A percentile compares a stretch with the other conserved stretches of the same genome.
These are phyloP conservation scores for Poecilia wingei DNA, from an alignment of 2,797 vertebrate species.

Conservation along the genomic window DNA sequence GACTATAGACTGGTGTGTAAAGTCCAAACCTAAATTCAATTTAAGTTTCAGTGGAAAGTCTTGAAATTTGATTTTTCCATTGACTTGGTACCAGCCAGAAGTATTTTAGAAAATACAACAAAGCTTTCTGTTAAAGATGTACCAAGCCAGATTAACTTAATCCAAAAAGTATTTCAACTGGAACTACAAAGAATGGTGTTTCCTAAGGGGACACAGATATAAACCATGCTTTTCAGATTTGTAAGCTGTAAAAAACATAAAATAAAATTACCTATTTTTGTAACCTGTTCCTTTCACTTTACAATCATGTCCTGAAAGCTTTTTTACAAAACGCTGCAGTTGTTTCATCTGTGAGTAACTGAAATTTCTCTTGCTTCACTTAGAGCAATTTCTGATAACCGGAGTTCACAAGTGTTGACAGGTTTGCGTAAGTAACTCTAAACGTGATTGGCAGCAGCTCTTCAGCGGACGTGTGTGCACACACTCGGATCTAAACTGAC, in stretches of 20 bases:
- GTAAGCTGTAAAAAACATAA: background rate
- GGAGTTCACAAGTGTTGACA: constrained; percentile 2
- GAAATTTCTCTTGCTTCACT: constrained; percentile 9
- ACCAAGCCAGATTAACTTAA: background rate
- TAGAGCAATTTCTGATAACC: constrained; percentile 10
- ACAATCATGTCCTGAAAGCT: background rate
- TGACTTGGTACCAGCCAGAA: background rate
- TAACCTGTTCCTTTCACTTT: background rate
- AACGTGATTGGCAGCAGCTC: constrained; percentile 63
- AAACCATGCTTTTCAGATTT: background rate
- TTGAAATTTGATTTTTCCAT: background rate
- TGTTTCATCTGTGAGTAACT: constrained; percentile 33
- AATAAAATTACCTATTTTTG: background rate
- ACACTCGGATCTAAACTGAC: constrained; percentile 57
- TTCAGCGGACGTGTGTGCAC: constrained; percentile 44
- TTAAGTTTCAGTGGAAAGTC: background rate
- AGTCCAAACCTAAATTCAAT: background rate
- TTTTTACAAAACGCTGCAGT: background rate
- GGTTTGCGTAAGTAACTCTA: constrained; percentile 5
- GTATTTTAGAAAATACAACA: background rate
- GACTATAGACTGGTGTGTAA: background rate
- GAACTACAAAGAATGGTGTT: background rate
- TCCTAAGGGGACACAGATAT: background rate
- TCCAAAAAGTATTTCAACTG: background rate
- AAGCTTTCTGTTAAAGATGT: background rate